phyloP scores from a whole-genome alignment of 2,797 vertebrate genomes.

The Malacoctenus gilli region DNA sequence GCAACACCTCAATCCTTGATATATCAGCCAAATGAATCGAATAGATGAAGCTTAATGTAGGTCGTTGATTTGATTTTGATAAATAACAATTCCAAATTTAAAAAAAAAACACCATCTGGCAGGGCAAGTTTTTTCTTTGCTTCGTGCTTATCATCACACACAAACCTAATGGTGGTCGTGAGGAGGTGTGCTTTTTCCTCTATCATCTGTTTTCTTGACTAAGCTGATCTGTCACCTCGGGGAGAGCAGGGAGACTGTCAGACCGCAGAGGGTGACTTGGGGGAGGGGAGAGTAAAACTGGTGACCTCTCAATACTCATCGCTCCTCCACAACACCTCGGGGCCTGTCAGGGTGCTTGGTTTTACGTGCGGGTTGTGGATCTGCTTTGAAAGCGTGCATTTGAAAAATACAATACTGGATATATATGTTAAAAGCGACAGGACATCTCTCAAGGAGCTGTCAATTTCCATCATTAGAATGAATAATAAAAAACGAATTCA shows the following conservation, averaged over 20 bases:
- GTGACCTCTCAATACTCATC: constrained; percentile 50
- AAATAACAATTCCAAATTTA: no score
- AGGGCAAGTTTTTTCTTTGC: no score
- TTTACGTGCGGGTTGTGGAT: constrained; percentile 18
- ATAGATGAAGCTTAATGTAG: no score
- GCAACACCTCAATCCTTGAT: constrained; percentile 1
- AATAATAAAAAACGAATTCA: no score
- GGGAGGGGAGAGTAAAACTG: constrained; percentile 45
- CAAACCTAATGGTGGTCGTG: no score
- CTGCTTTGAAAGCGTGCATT: constrained; percentile 24
- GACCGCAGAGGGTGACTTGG: constrained; percentile 20
- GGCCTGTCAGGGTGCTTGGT: constrained; percentile 33
- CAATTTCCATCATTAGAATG: no score
- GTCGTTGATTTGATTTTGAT: no score
- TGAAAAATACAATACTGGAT: background rate
- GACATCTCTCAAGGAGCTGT: background rate
- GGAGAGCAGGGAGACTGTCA: constrained; percentile 33
- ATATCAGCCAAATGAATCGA: background rate
- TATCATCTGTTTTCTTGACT: constrained; percentile 15
- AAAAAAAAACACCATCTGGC: no score
- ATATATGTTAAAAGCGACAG: background rate
- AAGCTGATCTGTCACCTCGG: constrained; percentile 20
- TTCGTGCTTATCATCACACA: no score
- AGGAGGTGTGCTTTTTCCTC: background rate
- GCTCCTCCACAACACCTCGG: constrained; percentile 44